These are phyloP conservation scores for Eidolon helvum DNA, from an alignment of 2,113 vertebrate genomes.

Conservation along the genomic window DNA sequence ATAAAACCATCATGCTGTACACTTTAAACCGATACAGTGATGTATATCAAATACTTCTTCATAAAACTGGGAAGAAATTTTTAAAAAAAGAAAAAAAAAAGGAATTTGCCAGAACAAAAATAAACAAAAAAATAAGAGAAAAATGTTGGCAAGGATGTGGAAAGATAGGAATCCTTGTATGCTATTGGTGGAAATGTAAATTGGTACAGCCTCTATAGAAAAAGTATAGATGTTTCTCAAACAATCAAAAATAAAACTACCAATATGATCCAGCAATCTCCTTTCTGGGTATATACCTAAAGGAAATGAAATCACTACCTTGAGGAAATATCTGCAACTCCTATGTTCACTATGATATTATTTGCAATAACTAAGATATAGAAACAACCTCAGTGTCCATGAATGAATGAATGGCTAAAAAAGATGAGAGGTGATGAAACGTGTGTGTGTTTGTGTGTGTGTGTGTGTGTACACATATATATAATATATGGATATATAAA, in stretches of 20 bases:
- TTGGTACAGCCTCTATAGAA: neutral
- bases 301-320: neutral
- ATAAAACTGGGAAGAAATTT: neutral
- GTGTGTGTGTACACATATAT: too few relatives aligned
- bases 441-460: too few relatives aligned
- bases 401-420: too few relatives aligned
- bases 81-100: neutral
- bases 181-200: neutral
- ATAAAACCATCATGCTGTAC: neutral
- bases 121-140: neutral
- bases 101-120: neutral
- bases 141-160: neutral
- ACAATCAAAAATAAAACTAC: neutral
- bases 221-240: neutral
- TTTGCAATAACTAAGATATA: too few relatives aligned
- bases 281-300: neutral
- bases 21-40: neutral
- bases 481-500: neutral
- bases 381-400: too few relatives aligned
- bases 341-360: too few relatives aligned
- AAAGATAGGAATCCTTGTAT: neutral
- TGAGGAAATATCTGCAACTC: too few relatives aligned
- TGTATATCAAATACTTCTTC: neutral
- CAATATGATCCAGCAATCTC: neutral
- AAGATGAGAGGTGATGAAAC: too few relatives aligned